phyloP scores from a whole-genome alignment of 2,797 vertebrate genomes.

The Sebastes taczanowskii region DNA sequence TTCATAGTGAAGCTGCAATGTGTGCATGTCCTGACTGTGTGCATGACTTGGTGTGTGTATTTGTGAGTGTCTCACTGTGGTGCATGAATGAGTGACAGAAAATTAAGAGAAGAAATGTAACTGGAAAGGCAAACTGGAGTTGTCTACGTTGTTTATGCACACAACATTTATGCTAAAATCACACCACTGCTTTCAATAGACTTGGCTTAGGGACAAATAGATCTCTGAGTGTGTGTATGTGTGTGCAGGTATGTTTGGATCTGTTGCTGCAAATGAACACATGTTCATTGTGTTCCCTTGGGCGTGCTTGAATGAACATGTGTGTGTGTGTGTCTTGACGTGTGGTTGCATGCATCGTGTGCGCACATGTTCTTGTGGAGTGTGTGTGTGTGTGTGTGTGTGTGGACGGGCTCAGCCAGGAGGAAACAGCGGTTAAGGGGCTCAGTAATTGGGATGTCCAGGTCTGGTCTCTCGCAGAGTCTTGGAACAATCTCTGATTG shows the following conservation, averaged over 20 bases:
- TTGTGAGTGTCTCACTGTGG: background rate
- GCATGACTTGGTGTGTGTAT: background rate
- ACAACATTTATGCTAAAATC: background rate
- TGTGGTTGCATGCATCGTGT: background rate
- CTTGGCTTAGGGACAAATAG: background rate
- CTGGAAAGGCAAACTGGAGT: background rate
- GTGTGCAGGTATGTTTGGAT: background rate
- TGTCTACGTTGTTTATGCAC: background rate
- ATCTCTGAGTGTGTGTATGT: background rate
- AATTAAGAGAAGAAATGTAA: background rate
- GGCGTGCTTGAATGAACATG: background rate
- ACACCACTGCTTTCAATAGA: background rate
- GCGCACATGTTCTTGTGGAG: background rate
- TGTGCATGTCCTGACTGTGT: background rate
- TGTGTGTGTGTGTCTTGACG: background rate
- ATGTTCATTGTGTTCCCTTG: background rate
- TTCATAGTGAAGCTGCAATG: background rate
- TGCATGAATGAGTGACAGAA: background rate
- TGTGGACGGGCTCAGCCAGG: background rate
- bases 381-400: background rate
- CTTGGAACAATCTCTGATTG: background rate
- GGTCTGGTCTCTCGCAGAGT: background rate
- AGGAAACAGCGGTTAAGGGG: conserved; percentile 19
- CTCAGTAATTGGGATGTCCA: conserved; percentile 32
- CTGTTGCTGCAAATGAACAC: background rate